A percentile compares a stretch with the other conserved stretches of the same genome.
These are phyloP conservation scores for Sinodicranocentrus sp. DNA, from an alignment of 2,888 invertebrate species.

Conservation along the genomic window DNA sequence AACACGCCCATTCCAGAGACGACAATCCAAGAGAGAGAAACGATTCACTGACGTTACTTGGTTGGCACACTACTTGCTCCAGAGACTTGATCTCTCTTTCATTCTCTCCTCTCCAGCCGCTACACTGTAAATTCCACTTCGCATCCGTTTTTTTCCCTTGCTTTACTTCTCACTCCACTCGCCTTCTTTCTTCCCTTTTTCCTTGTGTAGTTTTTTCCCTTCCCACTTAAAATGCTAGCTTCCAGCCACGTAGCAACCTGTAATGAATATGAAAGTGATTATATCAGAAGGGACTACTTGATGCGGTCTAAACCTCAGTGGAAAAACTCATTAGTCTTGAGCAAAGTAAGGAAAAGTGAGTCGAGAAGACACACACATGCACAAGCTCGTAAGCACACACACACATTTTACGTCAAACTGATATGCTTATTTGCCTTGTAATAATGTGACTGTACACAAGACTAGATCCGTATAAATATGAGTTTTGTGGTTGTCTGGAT, in stretches of 20 bases:
- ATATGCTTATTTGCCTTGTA: conserved; percentile 33
- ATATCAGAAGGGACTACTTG: conserved; percentile 55
- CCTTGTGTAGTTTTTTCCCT: conserved; percentile 18
- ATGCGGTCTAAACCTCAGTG: conserved; percentile 51
- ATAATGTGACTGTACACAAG: conserved; percentile 25
- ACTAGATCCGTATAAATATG: too few relatives aligned
- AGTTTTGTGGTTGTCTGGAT: too few relatives aligned
- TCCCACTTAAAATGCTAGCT: conserved; percentile 53
- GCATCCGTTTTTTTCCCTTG: neutral
- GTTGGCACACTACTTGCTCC: neutral
- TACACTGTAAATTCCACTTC: neutral
- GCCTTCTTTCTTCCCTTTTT: conserved; percentile 12
- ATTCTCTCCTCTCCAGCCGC: conserved; percentile 13
- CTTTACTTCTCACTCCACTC: neutral
- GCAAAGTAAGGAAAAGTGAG: conserved; percentile 26
- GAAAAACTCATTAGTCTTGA: conserved; percentile 69
- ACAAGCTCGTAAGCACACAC: neutral
- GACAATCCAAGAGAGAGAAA: conserved; percentile 44
- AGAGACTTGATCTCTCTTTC: conserved; percentile 17
- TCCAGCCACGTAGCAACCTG: conserved; percentile 65
- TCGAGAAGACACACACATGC: neutral
- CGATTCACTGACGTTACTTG: conserved; percentile 1
- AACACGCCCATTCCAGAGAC: conserved; percentile 61
- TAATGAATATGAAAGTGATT: conserved; percentile 69
- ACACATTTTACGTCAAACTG: conserved; percentile 36